These are phyloP conservation scores for Triplophysa rosa DNA, from an alignment of 2,113 vertebrate species.

Conservation along the genomic window DNA sequence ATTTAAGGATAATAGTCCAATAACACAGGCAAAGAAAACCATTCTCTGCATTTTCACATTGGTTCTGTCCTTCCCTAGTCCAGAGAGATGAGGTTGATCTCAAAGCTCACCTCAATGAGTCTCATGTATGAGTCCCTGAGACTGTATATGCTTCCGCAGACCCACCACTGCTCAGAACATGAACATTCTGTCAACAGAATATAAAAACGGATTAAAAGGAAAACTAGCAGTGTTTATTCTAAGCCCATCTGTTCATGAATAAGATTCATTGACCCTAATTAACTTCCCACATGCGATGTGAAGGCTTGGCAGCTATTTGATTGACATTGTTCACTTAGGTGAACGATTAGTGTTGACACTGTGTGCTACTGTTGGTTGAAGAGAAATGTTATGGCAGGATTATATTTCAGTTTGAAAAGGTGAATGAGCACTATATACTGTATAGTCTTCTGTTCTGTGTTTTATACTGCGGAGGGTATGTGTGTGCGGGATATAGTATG, in stretches of 20 bases:
- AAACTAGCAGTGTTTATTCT: slow-evolving; percentile 32
- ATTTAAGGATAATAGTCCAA: not conserved
- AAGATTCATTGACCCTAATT: slow-evolving; percentile 31
- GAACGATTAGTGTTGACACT: not conserved
- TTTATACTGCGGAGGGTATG: not conserved
- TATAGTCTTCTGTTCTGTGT: not conserved
- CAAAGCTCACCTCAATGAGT: not conserved
- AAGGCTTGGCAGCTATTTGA: slow-evolving; percentile 22
- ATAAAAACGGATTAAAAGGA: slow-evolving; percentile 45
- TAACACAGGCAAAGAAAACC: not conserved
- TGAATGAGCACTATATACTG: not conserved
- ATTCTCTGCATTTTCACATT: slow-evolving; percentile 6
- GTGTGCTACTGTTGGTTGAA: not conserved
- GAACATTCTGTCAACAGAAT: slow-evolving; percentile 58
- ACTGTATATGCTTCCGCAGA: not conserved
- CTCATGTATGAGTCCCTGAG: slow-evolving; percentile 11
- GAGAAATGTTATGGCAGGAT: not conserved
- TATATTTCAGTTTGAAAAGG: not conserved
- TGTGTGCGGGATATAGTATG: slow-evolving; percentile 2
- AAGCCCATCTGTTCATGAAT: slow-evolving; percentile 32
- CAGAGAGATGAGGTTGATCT: not conserved
- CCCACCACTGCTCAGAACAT: slow-evolving; percentile 23
- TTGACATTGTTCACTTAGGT: slow-evolving; percentile 20
- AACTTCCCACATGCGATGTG: slow-evolving; percentile 25
- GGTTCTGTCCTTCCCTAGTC: not conserved